Evolutionary conservation across 2,888 invertebrate species (phyloP), one percentile per base, ranked within the genome.

Genomic region (Cancer borealis): DNA sequence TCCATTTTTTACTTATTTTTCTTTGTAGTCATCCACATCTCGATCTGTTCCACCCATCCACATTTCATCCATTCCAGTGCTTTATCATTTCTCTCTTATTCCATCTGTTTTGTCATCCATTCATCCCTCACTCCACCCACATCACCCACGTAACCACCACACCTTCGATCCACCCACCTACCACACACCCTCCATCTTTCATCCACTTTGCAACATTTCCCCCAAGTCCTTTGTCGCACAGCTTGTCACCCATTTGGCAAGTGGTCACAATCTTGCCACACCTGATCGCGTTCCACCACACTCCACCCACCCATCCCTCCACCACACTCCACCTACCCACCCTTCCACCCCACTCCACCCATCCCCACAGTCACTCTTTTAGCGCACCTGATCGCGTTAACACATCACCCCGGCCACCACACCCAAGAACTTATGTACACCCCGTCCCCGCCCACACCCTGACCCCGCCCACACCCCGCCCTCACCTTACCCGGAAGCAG

Each of bases 251-350:
- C 17, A 17, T 54, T 54, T 54, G 54, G 12, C 54, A 54, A 12
- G 73, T 73, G 21, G 73, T 73, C 73, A 73, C 73, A 21, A 4
- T 73, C 73, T n/a, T 73, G 73, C 26, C 26, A 26, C 73, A 73
- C 73, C 73, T 73, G 73, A 73, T 73, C 73, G 73, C 73, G 73
- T 26, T n/a, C 4, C 73, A 73, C 73, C 73, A 8, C 73, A 73
- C 73, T n/a, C n/a, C 21, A 5, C 21, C 66, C 66, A 26, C 26
- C n/a, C 79, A 4, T 30, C 8, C 12, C 8, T n/a, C 4, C 73
- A 73, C 73, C n/a, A 2, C 73, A 73, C n/a, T n/a, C n/a, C 21
- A 5, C 21, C 66, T 0, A 26, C 26, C n/a, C 79, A 26, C 26
- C 79, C 8, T 30, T 6, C 26, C 79, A 79, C 26, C 79, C 79